phyloP scores from a whole-genome alignment of 2,113 vertebrate species.

The Melanotaenia duboulayi region DNA sequence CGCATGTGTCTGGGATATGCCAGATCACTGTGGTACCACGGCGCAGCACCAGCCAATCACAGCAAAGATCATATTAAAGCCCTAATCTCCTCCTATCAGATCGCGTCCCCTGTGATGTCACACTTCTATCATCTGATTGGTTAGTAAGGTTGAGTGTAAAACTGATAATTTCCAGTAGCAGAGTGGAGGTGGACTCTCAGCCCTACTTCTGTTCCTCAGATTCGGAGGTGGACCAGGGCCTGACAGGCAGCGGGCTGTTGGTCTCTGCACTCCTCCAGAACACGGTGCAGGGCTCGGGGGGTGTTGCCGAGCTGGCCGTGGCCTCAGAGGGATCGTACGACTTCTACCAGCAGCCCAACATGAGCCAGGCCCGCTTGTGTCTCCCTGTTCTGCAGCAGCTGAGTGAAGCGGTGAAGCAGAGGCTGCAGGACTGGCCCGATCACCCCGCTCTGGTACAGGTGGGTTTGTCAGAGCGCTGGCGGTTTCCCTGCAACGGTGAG shows the following conservation, averaged over 20 bases:
- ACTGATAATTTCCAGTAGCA: neutral
- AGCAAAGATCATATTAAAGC: constrained; percentile 85
- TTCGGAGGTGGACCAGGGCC: constrained; percentile 86
- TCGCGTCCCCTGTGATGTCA: constrained; percentile 88
- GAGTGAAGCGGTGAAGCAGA: constrained; percentile 79
- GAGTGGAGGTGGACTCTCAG: neutral
- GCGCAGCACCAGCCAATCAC: constrained; percentile 74
- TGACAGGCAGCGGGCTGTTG: constrained; percentile 90
- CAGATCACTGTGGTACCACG: constrained; percentile 90
- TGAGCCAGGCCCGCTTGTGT: constrained; percentile 88
- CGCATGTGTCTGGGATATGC: constrained; percentile 87
- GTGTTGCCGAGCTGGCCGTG: constrained; percentile 79
- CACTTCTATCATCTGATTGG: constrained; percentile 92
- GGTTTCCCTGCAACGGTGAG: too few relatives aligned
- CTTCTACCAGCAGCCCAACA: constrained; percentile 95
- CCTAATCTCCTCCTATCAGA: constrained; percentile 93
- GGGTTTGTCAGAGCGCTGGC: neutral
- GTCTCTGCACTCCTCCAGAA: constrained; percentile 89
- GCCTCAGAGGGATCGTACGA: constrained; percentile 89
- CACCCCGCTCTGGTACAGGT: constrained; percentile 95
- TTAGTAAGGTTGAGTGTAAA: constrained; percentile 64
- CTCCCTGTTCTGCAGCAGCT: constrained; percentile 88
- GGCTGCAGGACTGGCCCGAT: constrained; percentile 93
- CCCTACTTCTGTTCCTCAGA: constrained; percentile 72
- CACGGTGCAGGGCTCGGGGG: constrained; percentile 83